Base-by-base conservation (phyloP, 37 sponge, comb jelly and placozoan genomes). In the Beroe ovata region DNA sequence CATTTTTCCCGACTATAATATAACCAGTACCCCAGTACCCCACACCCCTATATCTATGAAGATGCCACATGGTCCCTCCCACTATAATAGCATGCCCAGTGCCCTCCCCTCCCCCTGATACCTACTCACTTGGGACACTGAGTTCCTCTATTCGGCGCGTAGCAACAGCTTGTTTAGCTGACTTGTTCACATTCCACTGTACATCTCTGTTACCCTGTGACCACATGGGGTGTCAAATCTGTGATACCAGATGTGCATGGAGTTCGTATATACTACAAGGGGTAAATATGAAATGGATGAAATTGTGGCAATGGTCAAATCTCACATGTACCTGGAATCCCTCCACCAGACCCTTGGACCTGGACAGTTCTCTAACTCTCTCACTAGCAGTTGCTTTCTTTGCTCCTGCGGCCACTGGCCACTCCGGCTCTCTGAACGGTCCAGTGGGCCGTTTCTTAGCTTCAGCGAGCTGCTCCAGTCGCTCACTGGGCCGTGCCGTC, bases 61-160 rank as follows among this genome's bases (percentile, higher is more conserved):
- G n/a, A n/a, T n/a, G n/a, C n/a, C n/a, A n/a, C n/a, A n/a, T n/a
- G n/a, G n/a, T n/a, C n/a, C n/a, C n/a, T n/a, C n/a, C n/a, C n/a
- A n/a, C n/a, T n/a, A n/a, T n/a, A n/a, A n/a, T n/a, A n/a, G n/a
- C n/a, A n/a, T n/a, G n/a, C n/a, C n/a, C n/a, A n/a, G n/a, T n/a
- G n/a, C n/a, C n/a, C n/a, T n/a, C n/a, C n/a, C n/a, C n/a, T n/a
- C n/a, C n/a, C n/a, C n/a, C n/a, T n/a, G n/a, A n/a, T n/a, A 8
- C 8, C n/a, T 35, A 77, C 89, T 60, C 64, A 88, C 92, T 92
- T 0, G 98, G 98, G 60, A 94, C 90, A 61, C 95, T 93, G 41
- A 97, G 90, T 35, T 95, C 95, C 59, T 94, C 95, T 33, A 97
- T 88, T 28, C 98, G 88, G 19, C 92, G 61, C 0, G 94, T 91